Percentiles rank a stretch among this genome's conserved stretches.
phyloP scores from a whole-genome alignment of 1,140 invertebrate genomes.

The Tribolium castaneum region DNA sequence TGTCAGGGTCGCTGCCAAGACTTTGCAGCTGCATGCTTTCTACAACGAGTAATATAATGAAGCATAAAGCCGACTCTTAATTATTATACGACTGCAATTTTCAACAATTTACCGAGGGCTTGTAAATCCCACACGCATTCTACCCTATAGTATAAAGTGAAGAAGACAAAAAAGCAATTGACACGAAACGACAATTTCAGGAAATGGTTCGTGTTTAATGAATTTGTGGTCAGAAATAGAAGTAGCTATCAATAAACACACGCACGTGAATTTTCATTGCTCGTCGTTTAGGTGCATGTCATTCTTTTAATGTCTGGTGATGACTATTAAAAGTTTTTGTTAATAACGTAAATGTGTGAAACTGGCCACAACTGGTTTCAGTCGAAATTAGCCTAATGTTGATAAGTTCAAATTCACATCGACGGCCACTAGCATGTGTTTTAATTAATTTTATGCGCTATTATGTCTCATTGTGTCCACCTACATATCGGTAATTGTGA shows the following conservation, averaged over 20 bases:
- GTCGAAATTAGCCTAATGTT: neutral
- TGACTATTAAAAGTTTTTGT: neutral
- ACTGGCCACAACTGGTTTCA: neutral
- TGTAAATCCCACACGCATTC: neutral
- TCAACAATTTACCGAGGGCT: neutral
- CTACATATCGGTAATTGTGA: constrained; percentile 2
- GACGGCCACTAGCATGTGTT: constrained; percentile 9
- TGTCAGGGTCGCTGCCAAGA: constrained; percentile 21
- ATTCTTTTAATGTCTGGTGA: neutral
- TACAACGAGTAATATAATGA: neutral
- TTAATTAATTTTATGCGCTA: constrained; percentile 33
- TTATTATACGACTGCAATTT: neutral
- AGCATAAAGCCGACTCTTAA: neutral
- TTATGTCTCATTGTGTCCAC: neutral
- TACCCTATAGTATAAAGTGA: neutral
- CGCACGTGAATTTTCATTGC: neutral
- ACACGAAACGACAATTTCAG: neutral
- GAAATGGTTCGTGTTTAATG: neutral
- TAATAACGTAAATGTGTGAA: neutral
- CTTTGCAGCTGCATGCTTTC: constrained; percentile 14
- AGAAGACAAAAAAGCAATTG: neutral
- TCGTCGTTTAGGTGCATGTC: neutral
- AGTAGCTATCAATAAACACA: neutral
- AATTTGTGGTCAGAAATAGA: neutral
- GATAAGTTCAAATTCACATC: neutral